Conservation (phyloP, 2,888 invertebrate species). For the Lordiphosa andalusiaca region DNA sequence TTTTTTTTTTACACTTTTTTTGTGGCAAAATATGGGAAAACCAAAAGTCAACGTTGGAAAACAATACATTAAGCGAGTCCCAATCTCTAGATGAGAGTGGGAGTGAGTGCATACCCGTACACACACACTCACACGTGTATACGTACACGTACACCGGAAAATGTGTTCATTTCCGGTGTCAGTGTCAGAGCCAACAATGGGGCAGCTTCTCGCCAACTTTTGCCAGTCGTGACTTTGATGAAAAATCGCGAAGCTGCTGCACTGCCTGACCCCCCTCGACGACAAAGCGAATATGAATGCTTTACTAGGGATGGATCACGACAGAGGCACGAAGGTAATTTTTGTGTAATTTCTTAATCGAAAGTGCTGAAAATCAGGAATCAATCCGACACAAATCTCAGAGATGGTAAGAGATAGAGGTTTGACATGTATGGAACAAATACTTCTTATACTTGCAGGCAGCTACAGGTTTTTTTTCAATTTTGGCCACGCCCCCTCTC, state of each 20-base stretch:
- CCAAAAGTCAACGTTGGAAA: slow-evolving; percentile 34
- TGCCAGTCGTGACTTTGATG: slow-evolving; percentile 44
- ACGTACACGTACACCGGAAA: slow-evolving; percentile 65
- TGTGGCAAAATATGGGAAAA: slow-evolving; percentile 1
- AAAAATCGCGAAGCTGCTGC: slow-evolving; percentile 38
- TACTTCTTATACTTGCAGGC: no score
- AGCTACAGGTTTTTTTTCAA: no score
- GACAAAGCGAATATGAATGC: slow-evolving; percentile 13
- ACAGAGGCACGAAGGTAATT: no score
- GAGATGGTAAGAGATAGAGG: no score
- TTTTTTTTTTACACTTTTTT: no score
- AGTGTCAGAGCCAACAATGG: slow-evolving; percentile 65
- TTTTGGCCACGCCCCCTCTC: no score
- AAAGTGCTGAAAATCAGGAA: no score
- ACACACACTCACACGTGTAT: not conserved
- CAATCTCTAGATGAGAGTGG: slow-evolving; percentile 23
- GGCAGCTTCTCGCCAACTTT: slow-evolving; percentile 45
- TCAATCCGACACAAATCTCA: no score
- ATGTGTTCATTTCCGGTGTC: slow-evolving; percentile 78
- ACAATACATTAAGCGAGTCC: slow-evolving; percentile 52
- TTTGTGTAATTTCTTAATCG: no score
- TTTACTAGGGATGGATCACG: slow-evolving; percentile 3
- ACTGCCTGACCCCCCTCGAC: slow-evolving; percentile 3
- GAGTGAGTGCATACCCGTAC: slow-evolving; percentile 7
- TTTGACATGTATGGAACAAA: no score